Evolutionary conservation across 2,113 vertebrate species (phyloP).

Genomic region (Prolemur simus): DNA sequence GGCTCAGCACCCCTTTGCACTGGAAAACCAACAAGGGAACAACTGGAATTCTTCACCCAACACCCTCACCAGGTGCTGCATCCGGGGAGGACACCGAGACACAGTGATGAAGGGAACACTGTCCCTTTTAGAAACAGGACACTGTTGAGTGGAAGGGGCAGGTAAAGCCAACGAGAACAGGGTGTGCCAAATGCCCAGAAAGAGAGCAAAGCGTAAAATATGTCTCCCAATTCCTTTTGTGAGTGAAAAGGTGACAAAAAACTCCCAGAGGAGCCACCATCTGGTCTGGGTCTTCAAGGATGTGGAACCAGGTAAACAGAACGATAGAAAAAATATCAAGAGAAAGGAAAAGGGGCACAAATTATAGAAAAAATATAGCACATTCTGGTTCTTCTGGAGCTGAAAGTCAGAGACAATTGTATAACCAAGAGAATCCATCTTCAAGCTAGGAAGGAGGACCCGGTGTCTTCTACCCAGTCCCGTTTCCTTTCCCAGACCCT

Average conservation of each 20-base stretch:
- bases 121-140: not conserved
- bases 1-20: not conserved
- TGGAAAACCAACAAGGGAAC: no score
- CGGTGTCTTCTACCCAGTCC: no score
- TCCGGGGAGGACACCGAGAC: not conserved
- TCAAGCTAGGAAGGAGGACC: not conserved
- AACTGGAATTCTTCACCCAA: not conserved
- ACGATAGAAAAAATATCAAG: not conserved
- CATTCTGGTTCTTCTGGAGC: not conserved
- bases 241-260: not conserved
- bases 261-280: not conserved
- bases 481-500: not conserved
- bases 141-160: not conserved
- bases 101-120: not conserved
- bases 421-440: not conserved
- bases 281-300: not conserved
- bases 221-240: not conserved
- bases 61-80: not conserved
- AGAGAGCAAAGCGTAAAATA: not conserved
- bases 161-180: not conserved
- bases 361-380: not conserved
- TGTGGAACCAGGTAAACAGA: not conserved
- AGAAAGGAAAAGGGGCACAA: rapidly evolving
- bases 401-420: not conserved
- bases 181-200: not conserved